Percentiles rank a stretch among this genome's conserved stretches.
Conservation (phyloP, 2,113 vertebrate species). For the Mesembrinibis cayennensis region DNA sequence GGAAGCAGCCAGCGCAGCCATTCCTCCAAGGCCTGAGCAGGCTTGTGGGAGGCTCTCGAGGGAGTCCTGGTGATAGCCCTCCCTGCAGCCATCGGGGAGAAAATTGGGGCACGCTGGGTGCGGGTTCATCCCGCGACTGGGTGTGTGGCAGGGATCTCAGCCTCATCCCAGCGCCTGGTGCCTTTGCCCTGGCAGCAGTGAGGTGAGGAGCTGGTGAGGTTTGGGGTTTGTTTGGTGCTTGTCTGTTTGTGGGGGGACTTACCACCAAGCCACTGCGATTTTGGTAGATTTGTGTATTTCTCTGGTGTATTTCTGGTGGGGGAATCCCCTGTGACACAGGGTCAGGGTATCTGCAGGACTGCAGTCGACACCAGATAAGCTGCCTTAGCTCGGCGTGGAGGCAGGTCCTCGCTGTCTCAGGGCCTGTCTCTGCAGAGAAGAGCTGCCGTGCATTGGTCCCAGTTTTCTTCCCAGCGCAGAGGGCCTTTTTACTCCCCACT, state of each 20-base stretch:
- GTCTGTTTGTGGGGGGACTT: neutral
- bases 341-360: neutral
- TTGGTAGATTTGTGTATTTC: neutral
- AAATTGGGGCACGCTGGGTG: rapidly evolving
- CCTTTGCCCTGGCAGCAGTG: neutral
- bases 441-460: neutral
- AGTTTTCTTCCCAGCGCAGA: neutral
- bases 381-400: neutral
- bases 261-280: neutral
- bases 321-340: neutral
- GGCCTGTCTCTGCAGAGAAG: neutral
- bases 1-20: neutral
- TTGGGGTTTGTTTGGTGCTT: neutral
- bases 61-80: neutral
- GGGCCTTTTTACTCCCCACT: neutral
- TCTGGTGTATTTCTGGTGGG: neutral
- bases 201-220: neutral
- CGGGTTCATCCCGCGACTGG: neutral
- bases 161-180: rapidly evolving
- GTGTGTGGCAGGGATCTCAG: neutral
- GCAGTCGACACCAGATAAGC: neutral
- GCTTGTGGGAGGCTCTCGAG: neutral
- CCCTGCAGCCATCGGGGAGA: rapidly evolving
- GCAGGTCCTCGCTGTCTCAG: neutral
- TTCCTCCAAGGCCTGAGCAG: neutral